Percentiles rank a stretch among this genome's conserved stretches.
Evolutionary conservation across 1,140 invertebrate genomes (phyloP).

Genomic region (Halictus rubicundus): DNA sequence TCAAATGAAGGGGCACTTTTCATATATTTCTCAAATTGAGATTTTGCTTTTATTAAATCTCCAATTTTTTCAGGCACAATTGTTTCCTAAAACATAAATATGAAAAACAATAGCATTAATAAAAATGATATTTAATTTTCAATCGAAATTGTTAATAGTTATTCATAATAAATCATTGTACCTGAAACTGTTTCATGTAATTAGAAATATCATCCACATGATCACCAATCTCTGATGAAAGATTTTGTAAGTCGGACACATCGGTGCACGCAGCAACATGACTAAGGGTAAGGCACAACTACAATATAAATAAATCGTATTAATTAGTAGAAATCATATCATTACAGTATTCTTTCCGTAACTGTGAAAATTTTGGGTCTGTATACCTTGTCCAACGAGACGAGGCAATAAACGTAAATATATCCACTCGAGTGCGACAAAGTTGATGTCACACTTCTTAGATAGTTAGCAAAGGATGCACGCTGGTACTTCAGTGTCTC

Average conservation of each 20-base stretch:
- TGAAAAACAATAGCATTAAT: neutral
- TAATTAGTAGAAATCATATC: neutral
- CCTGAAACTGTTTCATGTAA: conserved; percentile 76
- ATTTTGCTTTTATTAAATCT: conserved; percentile 74
- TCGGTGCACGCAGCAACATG: conserved; percentile 72
- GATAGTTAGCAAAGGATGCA: no score
- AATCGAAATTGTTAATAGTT: neutral
- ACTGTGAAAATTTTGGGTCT: no score
- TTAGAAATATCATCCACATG: conserved; percentile 72
- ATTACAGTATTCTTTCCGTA: no score
- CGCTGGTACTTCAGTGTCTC: no score
- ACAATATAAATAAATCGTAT: conserved; percentile 58
- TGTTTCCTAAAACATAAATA: conserved; percentile 67
- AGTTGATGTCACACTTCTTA: no score
- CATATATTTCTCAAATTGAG: conserved; percentile 65
- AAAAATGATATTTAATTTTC: neutral
- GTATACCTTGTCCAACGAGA: no score
- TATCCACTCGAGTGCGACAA: no score
- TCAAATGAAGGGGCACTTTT: conserved; percentile 60
- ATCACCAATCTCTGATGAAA: conserved; percentile 75
- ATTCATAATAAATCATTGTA: conserved; percentile 45
- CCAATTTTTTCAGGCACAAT: conserved; percentile 77
- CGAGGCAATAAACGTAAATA: no score
- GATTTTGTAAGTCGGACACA: conserved; percentile 68
- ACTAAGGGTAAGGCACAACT: conserved; percentile 77